Percentiles rank a stretch among this genome's conserved stretches.
Conservation (phyloP, 1,140 invertebrate species). For the Trissolcus basalis region DNA sequence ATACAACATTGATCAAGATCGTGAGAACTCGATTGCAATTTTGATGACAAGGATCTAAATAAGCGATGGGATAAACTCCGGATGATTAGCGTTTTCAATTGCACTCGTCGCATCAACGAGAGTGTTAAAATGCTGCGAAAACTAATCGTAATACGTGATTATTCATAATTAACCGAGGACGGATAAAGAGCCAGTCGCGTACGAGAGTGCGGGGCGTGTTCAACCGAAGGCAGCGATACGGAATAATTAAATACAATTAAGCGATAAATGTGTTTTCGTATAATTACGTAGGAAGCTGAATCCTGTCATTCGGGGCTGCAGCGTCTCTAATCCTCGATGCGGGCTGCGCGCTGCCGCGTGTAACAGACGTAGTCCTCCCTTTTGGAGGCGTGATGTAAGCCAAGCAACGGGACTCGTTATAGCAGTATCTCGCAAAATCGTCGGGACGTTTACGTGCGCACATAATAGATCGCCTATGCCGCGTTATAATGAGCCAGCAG, state of each 20-base stretch:
- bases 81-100: conserved; percentile 20
- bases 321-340: conserved; percentile 43
- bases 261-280: conserved; percentile 58
- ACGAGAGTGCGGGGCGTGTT: conserved; percentile 17
- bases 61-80: too few species aligned
- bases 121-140: conserved; percentile 28
- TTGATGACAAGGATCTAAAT: too few species aligned
- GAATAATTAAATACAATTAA: conserved; percentile 59
- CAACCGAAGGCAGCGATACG: conserved; percentile 43
- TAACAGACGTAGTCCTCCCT: conserved; percentile 41
- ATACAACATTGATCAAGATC: too few species aligned
- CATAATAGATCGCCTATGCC: conserved; percentile 55
- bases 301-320: conserved; percentile 44
- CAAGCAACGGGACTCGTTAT: conserved; percentile 48
- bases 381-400: conserved; percentile 31
- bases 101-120: conserved; percentile 28
- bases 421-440: conserved; percentile 54
- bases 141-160: conserved; percentile 52
- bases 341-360: conserved; percentile 41
- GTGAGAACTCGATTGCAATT: too few species aligned
- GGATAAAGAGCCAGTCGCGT: conserved; percentile 33
- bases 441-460: conserved; percentile 49
- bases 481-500: conserved; percentile 55
- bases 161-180: conserved; percentile 44
- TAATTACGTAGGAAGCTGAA: conserved; percentile 53